Evolutionary conservation across 2,888 invertebrate genomes (phyloP).

Genomic region (Osmoderma eremita): DNA sequence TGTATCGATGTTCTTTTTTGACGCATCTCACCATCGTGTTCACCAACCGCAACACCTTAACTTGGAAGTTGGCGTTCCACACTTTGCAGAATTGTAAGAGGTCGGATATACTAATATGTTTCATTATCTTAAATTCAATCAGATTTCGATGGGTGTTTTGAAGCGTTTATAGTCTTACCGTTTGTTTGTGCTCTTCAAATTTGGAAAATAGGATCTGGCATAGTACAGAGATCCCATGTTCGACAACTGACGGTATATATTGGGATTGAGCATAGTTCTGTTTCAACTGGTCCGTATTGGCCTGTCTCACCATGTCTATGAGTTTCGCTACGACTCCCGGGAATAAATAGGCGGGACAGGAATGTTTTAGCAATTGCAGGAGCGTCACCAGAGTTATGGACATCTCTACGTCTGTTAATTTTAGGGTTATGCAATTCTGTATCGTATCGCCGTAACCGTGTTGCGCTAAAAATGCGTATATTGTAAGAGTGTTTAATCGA

Average conservation of each 20-base stretch:
- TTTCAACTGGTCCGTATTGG: conserved; percentile 42
- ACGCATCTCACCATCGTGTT: conserved; percentile 57
- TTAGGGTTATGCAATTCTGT: conserved; percentile 40
- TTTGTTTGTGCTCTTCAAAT: conserved; percentile 30
- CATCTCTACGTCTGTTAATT: conserved; percentile 47
- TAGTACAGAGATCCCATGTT: conserved; percentile 25
- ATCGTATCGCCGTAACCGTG: conserved; percentile 41
- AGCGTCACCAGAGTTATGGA: conserved; percentile 53
- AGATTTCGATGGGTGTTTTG: not conserved
- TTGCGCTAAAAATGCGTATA: conserved; percentile 36
- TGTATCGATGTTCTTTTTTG: conserved; percentile 54
- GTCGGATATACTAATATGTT: conserved; percentile 48
- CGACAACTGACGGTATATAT: conserved; percentile 29
- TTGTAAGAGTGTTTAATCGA: no score
- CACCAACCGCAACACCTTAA: conserved; percentile 56
- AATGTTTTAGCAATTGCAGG: conserved; percentile 56
- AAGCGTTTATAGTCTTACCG: conserved; percentile 15
- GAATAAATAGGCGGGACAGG: conserved; percentile 50
- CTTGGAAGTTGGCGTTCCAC: conserved; percentile 54
- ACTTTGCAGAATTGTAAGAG: conserved; percentile 43
- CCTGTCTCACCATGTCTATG: conserved; percentile 51
- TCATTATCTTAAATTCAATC: conserved; percentile 50
- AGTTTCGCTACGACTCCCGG: conserved; percentile 52
- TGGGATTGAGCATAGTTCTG: conserved; percentile 16
- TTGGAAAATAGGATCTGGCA: conserved; percentile 26